phyloP scores from a whole-genome alignment of 2,888 invertebrate species.

The Adela reaumurella region DNA sequence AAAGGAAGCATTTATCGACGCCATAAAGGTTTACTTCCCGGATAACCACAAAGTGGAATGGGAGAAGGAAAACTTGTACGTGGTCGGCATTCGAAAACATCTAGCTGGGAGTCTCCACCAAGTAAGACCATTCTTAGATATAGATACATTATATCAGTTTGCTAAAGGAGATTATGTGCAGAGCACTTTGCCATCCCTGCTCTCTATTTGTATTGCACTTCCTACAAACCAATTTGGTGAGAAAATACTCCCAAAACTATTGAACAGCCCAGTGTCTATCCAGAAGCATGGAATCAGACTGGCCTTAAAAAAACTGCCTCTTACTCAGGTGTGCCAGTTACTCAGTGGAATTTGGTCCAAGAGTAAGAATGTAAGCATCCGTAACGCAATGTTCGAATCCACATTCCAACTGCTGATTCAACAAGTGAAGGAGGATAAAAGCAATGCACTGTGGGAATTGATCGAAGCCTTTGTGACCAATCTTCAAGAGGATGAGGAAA shows the following conservation, averaged over 20 bases:
- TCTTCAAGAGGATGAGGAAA: background rate
- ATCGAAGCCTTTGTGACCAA: background rate
- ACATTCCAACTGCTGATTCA: background rate
- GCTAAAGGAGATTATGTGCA: slow-evolving; percentile 2
- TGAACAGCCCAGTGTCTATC: slow-evolving; percentile 1
- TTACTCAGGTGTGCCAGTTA: background rate
- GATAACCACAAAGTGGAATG: background rate
- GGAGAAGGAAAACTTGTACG: slow-evolving; percentile 2
- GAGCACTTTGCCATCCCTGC: background rate
- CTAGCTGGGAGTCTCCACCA: slow-evolving; percentile 8
- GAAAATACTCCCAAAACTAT: background rate
- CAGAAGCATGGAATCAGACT: slow-evolving; percentile 1
- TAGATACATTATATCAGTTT: slow-evolving; percentile 1
- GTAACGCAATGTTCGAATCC: background rate
- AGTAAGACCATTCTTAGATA: slow-evolving; percentile 6
- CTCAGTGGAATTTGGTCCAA: background rate
- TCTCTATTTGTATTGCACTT: background rate
- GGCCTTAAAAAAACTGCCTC: background rate
- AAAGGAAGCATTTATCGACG: background rate
- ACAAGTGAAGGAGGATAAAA: background rate
- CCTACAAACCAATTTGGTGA: background rate
- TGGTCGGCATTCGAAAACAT: slow-evolving; percentile 4
- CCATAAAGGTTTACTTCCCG: background rate
- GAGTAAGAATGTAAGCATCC: background rate
- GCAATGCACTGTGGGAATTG: background rate